phyloP scores from a whole-genome alignment of 1,140 invertebrate genomes.

The Ladona fulva region DNA sequence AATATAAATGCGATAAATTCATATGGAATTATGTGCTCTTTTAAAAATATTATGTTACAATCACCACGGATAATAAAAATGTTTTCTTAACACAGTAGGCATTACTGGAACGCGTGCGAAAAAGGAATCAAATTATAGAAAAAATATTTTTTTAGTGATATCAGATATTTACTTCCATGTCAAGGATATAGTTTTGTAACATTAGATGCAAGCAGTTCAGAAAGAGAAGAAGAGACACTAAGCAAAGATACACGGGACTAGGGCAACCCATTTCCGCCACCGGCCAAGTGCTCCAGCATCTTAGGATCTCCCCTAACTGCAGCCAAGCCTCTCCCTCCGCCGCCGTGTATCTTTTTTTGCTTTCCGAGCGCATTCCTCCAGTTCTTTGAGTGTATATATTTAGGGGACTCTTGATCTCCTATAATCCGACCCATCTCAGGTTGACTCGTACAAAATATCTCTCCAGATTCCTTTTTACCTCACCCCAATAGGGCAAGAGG shows the following conservation, averaged over 20 bases:
- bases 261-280: neutral
- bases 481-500: too few relatives aligned
- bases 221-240: neutral
- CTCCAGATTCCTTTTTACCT: neutral
- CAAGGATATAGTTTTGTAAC: neutral
- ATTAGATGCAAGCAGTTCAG: neutral
- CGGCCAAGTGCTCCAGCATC: neutral
- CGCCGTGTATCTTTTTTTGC: neutral
- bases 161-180: neutral
- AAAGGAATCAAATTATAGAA: neutral
- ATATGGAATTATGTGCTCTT: too few relatives aligned
- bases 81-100: too few relatives aligned
- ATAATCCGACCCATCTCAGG: neutral
- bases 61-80: too few relatives aligned
- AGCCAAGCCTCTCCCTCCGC: neutral
- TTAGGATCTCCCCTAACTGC: neutral
- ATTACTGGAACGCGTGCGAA: neutral
- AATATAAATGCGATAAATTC: too few relatives aligned
- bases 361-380: neutral
- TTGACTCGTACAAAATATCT: slow-evolving; percentile 4
- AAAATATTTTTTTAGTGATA: neutral
- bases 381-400: neutral
- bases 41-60: too few relatives aligned
- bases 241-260: neutral
- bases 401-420: neutral